Evolutionary conservation across 2,113 vertebrate genomes (phyloP), one percentile per base, ranked within the genome.

Genomic region (Junco hyemalis): DNA sequence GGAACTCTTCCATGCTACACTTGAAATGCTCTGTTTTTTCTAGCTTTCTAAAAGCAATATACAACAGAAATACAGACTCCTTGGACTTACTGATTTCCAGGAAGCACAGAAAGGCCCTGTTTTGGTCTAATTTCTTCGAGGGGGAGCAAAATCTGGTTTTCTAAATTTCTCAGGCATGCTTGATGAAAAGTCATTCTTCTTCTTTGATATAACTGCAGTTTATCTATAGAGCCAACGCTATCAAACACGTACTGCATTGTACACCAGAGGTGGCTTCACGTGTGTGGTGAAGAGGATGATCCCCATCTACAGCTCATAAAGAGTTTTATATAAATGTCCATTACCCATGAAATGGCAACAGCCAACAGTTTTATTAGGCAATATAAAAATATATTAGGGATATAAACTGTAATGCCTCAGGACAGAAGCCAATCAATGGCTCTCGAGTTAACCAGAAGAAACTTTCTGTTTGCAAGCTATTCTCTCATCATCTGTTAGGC

Each of bases 331-430:
- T 86, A 93, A 96, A 96, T 90, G 82, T 88, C 93, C 93, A 90
- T 96, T 96, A 95, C 31, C 82, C 76, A 78, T 35, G 33, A 84
- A 97, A 97, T 93, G 94, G 92, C 60, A 96, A 93, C 95, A 96
- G 96, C 92, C 93, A 95, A 88, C 82, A 86, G 72, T 96, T 97
- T 96, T 97, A 97, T 96, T 94, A 92, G 90, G 92, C 64, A 86
- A 92, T 96, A 96, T 97, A 97, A 97, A 97, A 96, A 88, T 68
- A 96, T 96, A 96, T 96, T 96, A 92, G 60, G 25, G 88, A 88
- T 95, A 96, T 97, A 97, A 96, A 96, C 80, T 86, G 48, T 68
- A 97, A 93, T 88, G 94, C 93, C 77, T 94, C 69, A 94, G 76
- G 85, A 92, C 90, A 96, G 72, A 96, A 96, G 92, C 79, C 72